Conservation (phyloP, 2,797 vertebrate genomes). For the Enoplosus armatus region DNA sequence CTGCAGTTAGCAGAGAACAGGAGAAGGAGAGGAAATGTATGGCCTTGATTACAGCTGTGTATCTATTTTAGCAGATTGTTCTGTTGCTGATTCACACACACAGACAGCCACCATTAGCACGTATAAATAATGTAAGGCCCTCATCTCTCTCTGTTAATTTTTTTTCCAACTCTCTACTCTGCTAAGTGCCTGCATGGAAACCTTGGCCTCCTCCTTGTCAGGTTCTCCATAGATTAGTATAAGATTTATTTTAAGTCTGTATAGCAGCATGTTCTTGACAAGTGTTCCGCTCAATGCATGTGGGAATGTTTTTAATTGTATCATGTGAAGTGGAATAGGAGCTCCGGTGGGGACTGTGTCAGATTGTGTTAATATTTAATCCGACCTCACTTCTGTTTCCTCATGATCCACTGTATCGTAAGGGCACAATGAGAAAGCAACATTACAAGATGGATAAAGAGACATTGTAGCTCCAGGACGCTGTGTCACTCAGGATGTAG, state of each 20-base stretch:
- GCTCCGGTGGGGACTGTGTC: conserved; percentile 82
- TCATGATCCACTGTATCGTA: conserved; percentile 73
- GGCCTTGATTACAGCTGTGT: conserved; percentile 95
- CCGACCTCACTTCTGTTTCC: conserved; percentile 78
- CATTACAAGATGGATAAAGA: conserved; percentile 57
- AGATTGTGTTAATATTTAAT: conserved; percentile 94
- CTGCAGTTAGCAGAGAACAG: conserved; percentile 89
- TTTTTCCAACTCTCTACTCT: conserved; percentile 89
- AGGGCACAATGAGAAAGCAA: conserved; percentile 53
- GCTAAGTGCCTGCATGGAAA: conserved; percentile 98
- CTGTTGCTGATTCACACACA: conserved; percentile 91
- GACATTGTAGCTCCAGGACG: conserved; percentile 47
- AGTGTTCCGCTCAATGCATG: conserved; percentile 90
- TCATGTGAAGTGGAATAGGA: conserved; percentile 86
- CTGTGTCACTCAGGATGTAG: conserved; percentile 38
- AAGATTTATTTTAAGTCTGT: conserved; percentile 98
- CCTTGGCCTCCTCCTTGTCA: conserved; percentile 96
- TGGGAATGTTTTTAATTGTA: conserved; percentile 96
- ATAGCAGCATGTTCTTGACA: conserved; percentile 94
- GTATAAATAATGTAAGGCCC: conserved; percentile 99
- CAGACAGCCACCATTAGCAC: conserved; percentile 92
- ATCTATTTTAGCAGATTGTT: conserved; percentile 95
- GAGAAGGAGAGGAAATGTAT: conserved; percentile 92
- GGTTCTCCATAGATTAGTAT: conserved; percentile 98
- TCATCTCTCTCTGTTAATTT: conserved; percentile 75